These are phyloP conservation scores for Drosophila acutilabella DNA, from an alignment of 2,888 invertebrate genomes.

Conservation along the genomic window DNA sequence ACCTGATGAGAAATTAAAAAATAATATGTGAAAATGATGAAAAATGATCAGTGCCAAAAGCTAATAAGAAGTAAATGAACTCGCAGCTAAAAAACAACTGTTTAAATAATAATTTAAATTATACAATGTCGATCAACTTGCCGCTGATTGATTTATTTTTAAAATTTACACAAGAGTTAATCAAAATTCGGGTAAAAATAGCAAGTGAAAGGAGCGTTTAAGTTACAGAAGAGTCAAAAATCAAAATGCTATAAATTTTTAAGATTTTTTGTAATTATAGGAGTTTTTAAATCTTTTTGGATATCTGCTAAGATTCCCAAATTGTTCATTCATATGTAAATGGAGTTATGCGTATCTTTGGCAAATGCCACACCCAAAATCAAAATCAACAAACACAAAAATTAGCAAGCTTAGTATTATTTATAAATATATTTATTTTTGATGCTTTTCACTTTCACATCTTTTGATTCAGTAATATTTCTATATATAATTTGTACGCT, in stretches of 20 bases:
- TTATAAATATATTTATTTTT: constrained; percentile 4
- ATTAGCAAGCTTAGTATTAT: constrained; percentile 19
- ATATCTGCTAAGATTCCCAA: background rate
- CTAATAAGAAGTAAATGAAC: constrained; percentile 62
- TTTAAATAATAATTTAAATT: constrained; percentile 52
- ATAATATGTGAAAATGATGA: constrained; percentile 40
- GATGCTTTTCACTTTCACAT: constrained; percentile 46
- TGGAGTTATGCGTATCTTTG: background rate
- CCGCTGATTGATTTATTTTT: constrained; percentile 43
- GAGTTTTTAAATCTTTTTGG: background rate
- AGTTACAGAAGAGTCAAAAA: background rate
- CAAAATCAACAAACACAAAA: constrained; percentile 20
- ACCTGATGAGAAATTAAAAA: constrained; percentile 40
- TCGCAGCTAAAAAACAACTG: constrained; percentile 44
- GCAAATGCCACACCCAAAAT: constrained; percentile 15
- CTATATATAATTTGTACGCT: constrained; percentile 12
- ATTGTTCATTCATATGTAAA: constrained; percentile 24
- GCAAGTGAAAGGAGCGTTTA: constrained; percentile 1
- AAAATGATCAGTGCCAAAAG: constrained; percentile 51
- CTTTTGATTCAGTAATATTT: constrained; percentile 32
- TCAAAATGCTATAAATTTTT: background rate
- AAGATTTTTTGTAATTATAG: background rate
- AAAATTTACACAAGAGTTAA: constrained; percentile 13
- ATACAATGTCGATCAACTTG: constrained; percentile 30
- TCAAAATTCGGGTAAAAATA: constrained; percentile 11